Evolutionary conservation across 2,888 invertebrate species (phyloP), one percentile per base, ranked within the genome.

Genomic region (Furcula furcula): DNA sequence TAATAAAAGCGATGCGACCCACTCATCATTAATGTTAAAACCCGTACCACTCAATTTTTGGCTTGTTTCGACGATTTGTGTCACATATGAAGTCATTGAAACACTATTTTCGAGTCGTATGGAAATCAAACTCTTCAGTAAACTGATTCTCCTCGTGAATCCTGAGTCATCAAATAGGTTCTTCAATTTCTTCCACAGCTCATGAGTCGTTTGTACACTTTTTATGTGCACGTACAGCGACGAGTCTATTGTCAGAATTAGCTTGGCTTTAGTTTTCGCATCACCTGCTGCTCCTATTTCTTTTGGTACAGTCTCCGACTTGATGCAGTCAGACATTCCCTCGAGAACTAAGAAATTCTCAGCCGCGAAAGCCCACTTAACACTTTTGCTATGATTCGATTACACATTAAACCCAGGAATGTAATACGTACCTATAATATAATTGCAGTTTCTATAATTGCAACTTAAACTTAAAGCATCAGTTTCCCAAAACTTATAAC

Each of bases 21-120:
- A 51, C 21, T 53, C 43, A 15, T 48, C 49, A 18, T 26, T 43
- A 1, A 51, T 43, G 2, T 27, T n/a, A 44, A 33, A n/a, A n/a
- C n/a, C n/a, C n/a, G n/a, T n/a, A n/a, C n/a, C n/a, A n/a, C n/a
- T n/a, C n/a, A n/a, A n/a, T 32, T 22, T 39, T 20, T 44, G 41
- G 2, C 7, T 19, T 15, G 33, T 33, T 28, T 33, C 33, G 2
- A 43, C 12, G 1, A 47, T 34, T 36, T 37, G 37, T 11, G 46
- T 46, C 4, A 42, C 37, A 14, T 42, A 46, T 2, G 27, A 18
- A 15, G 45, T 27, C 49, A 44, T 16, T 16, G 16, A 16, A 16
- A 6, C 6, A 16, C 16, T 4, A 16, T 16, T 34, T 44, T 40
- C 32, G n/a, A 33, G 36, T 9, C 38, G 36, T 10, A 46, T 40